Evolutionary conservation across 2,888 invertebrate species (phyloP), one percentile per base, ranked within the genome.

Genomic region (Diploptera punctata): DNA sequence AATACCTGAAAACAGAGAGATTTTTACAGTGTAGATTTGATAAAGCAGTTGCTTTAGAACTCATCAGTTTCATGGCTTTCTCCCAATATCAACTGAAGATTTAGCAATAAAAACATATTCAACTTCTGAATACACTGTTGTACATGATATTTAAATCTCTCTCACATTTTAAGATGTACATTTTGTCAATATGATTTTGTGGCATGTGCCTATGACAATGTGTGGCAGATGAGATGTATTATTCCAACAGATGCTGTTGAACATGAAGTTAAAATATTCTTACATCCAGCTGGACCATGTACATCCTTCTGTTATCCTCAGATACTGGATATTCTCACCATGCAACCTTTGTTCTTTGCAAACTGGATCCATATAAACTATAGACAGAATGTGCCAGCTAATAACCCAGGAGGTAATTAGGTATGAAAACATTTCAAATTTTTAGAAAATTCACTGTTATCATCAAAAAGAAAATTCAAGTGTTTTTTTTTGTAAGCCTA

Each of bases 221-320:
- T n/a, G 49, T 49, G 49, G 49, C n/a, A n/a, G 49, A 49, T 49
- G 49, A n/a, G 49, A 49, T 49, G n/a, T 13, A 49, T 38, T 38
- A 5, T 38, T 13, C 13, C 38, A 18, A 49, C n/a, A 5, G 18
- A 49, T 49, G 49, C n/a, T 49, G 49, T 49, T 49, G 49, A 49
- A 13, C n/a, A n/a, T 49, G 49, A 49, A 49, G 49, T 49, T 49
- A 49, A 7, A 49, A 49, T 49, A 49, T 49, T 49, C 49, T n/a
- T 49, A 49, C 49, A 49, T 49, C 49, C 49, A 49, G 18, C 49
- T 49, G 49, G 49, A 18, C n/a, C 18, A 49, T 9, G 10, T 49
- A 49, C 49, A 49, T 49, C 7, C 18, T 49, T 49, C 49, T 49
- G 10, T 49, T 49, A 49, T 49, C 49, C 18, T 49, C 5, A 4